Conservation (phyloP, 1,140 invertebrate species). For the Cephus cinctus region DNA sequence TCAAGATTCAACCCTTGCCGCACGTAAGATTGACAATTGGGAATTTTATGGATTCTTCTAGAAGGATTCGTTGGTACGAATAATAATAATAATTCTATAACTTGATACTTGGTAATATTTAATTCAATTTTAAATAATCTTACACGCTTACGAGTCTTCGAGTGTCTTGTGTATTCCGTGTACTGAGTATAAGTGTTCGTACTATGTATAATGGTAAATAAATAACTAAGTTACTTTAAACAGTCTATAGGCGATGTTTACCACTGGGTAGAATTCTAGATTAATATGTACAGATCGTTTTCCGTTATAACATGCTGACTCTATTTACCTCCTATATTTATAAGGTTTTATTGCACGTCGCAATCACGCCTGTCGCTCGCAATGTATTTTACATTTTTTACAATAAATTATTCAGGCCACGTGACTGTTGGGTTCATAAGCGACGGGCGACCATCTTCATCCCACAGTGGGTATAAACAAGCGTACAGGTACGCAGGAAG, state of each 20-base stretch:
- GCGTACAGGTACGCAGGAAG: too few relatives aligned
- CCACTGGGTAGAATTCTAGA: slow-evolving; percentile 38
- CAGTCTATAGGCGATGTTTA: slow-evolving; percentile 53
- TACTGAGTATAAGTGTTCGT: slow-evolving; percentile 2
- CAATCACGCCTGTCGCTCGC: slow-evolving; percentile 40
- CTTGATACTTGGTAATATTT: slow-evolving; percentile 52
- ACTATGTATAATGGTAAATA: slow-evolving; percentile 43
- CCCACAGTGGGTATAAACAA: too few relatives aligned
- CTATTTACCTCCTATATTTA: slow-evolving; percentile 29
- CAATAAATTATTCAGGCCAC: slow-evolving; percentile 56
- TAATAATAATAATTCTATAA: too few relatives aligned
- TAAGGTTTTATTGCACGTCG: slow-evolving; percentile 49
- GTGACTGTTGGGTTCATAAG: too few relatives aligned
- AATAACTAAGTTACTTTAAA: slow-evolving; percentile 57
- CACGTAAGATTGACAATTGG: not conserved
- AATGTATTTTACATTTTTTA: slow-evolving; percentile 50
- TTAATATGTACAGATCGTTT: slow-evolving; percentile 45
- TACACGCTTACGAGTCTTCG: slow-evolving; percentile 24
- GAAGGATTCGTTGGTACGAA: not conserved
- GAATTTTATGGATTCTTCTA: not conserved
- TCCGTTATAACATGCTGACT: slow-evolving; percentile 27
- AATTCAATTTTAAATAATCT: slow-evolving; percentile 53
- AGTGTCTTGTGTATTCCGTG: slow-evolving; percentile 7
- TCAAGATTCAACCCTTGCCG: not conserved
- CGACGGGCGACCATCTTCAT: too few relatives aligned